phyloP scores from a whole-genome alignment of 2,113 vertebrate species.

The Rafetus swinhoei region DNA sequence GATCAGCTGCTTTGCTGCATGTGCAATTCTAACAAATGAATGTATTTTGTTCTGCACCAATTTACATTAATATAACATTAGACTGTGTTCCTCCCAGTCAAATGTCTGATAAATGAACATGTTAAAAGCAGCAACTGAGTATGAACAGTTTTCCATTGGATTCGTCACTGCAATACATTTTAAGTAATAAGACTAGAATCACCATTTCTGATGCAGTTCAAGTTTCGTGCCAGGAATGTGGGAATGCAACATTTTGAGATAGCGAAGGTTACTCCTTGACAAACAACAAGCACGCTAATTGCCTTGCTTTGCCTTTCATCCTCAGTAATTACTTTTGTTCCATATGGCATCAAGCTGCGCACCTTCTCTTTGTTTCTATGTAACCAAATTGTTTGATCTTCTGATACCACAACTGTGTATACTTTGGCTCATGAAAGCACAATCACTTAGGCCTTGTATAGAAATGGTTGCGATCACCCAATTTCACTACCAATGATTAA shows the following conservation, averaged over 20 bases:
- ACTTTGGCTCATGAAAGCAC: slow-evolving; percentile 19
- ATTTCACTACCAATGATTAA: background rate
- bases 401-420: slow-evolving; percentile 43
- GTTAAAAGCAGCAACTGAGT: slow-evolving; percentile 65
- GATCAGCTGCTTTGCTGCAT: background rate
- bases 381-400: slow-evolving; percentile 36
- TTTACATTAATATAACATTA: slow-evolving; percentile 40
- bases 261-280: slow-evolving; percentile 29
- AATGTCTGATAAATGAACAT: slow-evolving; percentile 68
- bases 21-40: slow-evolving; percentile 30
- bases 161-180: slow-evolving; percentile 62
- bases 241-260: slow-evolving; percentile 34
- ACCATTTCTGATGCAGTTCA: slow-evolving; percentile 7
- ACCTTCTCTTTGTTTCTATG: background rate
- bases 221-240: too few relatives aligned
- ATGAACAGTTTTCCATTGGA: slow-evolving; percentile 58
- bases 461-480: background rate
- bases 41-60: slow-evolving; percentile 45
- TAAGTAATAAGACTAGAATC: slow-evolving; percentile 39
- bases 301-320: slow-evolving; percentile 39
- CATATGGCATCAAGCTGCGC: slow-evolving; percentile 55
- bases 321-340: slow-evolving; percentile 64
- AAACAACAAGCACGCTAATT: slow-evolving; percentile 41
- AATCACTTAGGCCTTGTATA: background rate
- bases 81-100: slow-evolving; percentile 46